These are phyloP conservation scores for Lynx canadensis DNA, from an alignment of 2,113 vertebrate species.

Conservation along the genomic window DNA sequence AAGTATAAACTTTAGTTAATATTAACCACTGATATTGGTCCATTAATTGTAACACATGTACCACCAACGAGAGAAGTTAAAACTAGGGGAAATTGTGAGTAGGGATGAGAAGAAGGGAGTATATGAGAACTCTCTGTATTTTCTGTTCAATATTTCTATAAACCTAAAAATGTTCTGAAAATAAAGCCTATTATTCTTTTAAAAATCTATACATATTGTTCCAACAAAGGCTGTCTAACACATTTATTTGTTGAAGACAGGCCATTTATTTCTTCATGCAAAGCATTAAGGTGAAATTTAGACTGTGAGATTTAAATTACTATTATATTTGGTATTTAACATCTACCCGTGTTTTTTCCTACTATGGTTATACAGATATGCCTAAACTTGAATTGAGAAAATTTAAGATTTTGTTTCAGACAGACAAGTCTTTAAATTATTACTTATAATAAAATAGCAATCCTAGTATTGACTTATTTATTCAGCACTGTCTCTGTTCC, in stretches of 20 bases:
- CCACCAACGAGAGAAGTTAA: neutral
- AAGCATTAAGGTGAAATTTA: neutral
- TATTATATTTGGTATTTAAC: neutral
- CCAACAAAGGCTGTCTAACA: neutral
- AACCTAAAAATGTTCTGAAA: neutral
- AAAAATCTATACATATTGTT: neutral
- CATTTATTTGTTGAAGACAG: neutral
- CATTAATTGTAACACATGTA: neutral
- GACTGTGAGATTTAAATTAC: neutral
- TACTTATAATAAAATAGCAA: neutral
- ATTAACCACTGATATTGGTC: neutral
- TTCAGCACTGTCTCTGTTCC: neutral
- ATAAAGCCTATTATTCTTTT: neutral
- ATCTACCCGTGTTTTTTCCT: neutral
- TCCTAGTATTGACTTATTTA: neutral
- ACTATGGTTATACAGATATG: neutral
- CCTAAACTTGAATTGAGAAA: neutral
- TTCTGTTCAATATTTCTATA: neutral
- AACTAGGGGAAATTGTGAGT: neutral
- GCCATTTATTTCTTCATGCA: neutral
- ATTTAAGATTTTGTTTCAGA: neutral
- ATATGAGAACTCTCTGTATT: neutral
- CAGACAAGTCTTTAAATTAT: neutral
- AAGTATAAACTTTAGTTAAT: neutral
- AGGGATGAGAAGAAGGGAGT: neutral